These are phyloP conservation scores for Umimayanthus kanabou DNA, from an alignment of 92 coral and sea anemone species.

Conservation along the genomic window DNA sequence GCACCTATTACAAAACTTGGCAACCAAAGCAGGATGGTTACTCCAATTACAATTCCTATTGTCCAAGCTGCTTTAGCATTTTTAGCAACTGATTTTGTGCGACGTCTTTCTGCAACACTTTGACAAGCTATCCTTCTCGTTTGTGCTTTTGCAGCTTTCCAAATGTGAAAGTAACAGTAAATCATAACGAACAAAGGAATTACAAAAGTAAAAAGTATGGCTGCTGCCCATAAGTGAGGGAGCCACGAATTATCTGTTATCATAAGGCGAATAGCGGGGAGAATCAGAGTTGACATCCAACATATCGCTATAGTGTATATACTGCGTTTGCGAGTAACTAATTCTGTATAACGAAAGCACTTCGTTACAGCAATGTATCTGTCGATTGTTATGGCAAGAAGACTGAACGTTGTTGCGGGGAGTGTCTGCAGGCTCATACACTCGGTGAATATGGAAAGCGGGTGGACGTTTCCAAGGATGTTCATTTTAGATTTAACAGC, in stretches of 20 bases:
- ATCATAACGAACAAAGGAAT: background rate
- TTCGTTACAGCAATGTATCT: slow-evolving; percentile 4
- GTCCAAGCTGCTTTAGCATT: slow-evolving; percentile 11
- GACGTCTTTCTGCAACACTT: background rate
- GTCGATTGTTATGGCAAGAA: background rate
- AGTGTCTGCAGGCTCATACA: background rate
- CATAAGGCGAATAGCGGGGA: background rate
- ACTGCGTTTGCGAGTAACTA: background rate
- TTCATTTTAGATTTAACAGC: background rate
- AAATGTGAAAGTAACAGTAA: slow-evolving; percentile 8
- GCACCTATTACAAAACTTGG: background rate
- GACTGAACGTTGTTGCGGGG: background rate
- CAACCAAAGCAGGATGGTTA: background rate
- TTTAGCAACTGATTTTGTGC: background rate
- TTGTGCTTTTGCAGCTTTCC: background rate
- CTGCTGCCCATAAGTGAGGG: background rate
- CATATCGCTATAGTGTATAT: no score
- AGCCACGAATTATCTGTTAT: background rate
- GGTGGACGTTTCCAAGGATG: background rate
- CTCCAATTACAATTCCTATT: background rate
- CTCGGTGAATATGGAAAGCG: background rate
- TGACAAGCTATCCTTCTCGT: background rate
- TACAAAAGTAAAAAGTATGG: background rate
- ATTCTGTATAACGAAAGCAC: background rate
- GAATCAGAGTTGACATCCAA: background rate